Base-by-base conservation (phyloP, 2,797 vertebrate species). In the Prionace glauca region DNA sequence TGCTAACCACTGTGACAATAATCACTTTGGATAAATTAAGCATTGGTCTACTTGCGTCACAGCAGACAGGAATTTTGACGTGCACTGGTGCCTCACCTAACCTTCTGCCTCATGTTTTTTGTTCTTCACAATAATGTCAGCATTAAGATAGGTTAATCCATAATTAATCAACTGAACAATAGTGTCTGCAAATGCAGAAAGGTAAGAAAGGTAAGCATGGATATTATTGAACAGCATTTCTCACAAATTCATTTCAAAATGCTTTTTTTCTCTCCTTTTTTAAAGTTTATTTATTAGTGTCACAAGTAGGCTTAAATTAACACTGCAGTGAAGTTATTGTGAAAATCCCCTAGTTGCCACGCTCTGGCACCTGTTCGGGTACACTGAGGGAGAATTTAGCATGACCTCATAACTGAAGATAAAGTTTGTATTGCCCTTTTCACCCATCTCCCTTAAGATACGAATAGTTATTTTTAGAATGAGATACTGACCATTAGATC, bases 181-280 rank as follows among this genome's bases (percentile, higher is more conserved):
- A 74, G 69, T 56, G 71, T 60, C 93, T 50, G 45, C 36, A 74
- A 32, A 94, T 45, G 29, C 20, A 90, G 56, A 62, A 91, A 91
- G 24, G 32, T 65, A 91, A 32, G 56, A 56, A 95, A 74, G 50
- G 77, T 94, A 72, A 94, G 69, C 56, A 7, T n/a, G 4, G 26
- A 77, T 29, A 32, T 77, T 74, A 45, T 32, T 29, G 12, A 50
- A 20, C 65, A 72, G 26, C 36, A 32, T 60, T 50, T 71, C 45
- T 50, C 24, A 56, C 93, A 94, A 94, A 50, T 94, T 71, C 24
- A 56, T 50, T 94, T 94, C 93, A 94, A 94, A 94, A 29, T 94
- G 93, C 74, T 94, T 74, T 94, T 94, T 77, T 71, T 41, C 67
- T 22, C 60, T 36, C 67, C 20, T 56, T 56, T 56, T 56, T 56